These are phyloP conservation scores for Junco hyemalis DNA, from an alignment of 2,113 vertebrate genomes.

Conservation along the genomic window DNA sequence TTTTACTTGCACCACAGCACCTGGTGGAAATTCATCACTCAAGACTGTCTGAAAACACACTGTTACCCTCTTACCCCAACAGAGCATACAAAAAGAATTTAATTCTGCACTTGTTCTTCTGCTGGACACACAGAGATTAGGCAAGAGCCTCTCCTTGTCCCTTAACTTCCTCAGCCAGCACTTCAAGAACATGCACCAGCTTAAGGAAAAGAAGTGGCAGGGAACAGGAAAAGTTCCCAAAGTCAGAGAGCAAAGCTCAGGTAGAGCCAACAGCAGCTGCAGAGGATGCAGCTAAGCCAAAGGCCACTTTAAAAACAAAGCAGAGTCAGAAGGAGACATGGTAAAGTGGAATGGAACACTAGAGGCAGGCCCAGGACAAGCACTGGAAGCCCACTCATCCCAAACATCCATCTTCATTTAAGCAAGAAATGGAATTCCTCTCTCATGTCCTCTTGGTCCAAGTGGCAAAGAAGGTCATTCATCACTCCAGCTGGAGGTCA, in stretches of 20 bases:
- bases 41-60: fast-evolving
- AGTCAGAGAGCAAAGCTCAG: background rate
- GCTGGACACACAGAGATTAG: background rate
- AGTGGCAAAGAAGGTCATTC: background rate
- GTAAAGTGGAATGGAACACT: background rate
- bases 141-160: background rate
- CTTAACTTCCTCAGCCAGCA: background rate
- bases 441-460: background rate
- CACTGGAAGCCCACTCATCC: background rate
- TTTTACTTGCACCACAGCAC: background rate
- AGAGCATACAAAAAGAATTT: background rate
- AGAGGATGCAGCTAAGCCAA: background rate
- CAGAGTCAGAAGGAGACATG: background rate
- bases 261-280: background rate
- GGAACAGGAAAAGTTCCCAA: background rate
- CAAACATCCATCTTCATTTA: background rate
- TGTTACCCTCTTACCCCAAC: background rate
- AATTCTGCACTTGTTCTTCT: background rate
- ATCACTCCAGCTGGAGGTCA: background rate
- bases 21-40: background rate
- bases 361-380: background rate
- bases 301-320: background rate
- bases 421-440: background rate
- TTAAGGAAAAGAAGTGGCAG: background rate
- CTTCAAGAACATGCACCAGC: background rate